Percentiles rank a stretch among this genome's conserved stretches.
These are phyloP conservation scores for Uloborus diversus DNA, from an alignment of 1,140 invertebrate genomes.

Conservation along the genomic window DNA sequence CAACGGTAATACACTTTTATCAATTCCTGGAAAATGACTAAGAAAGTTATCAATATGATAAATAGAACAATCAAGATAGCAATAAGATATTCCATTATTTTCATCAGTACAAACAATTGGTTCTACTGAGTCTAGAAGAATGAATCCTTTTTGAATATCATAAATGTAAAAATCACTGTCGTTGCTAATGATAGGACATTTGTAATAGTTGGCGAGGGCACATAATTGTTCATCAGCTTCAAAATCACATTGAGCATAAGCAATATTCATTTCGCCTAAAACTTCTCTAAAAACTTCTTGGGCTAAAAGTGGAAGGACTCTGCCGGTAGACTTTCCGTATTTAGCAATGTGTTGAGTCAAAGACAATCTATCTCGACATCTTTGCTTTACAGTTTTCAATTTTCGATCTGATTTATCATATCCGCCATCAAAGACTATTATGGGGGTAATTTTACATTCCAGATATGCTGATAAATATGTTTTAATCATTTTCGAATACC, in stretches of 20 bases:
- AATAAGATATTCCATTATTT: neutral
- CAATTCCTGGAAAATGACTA: slow-evolving; percentile 72
- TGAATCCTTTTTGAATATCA: slow-evolving; percentile 75
- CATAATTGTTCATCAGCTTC: slow-evolving; percentile 89
- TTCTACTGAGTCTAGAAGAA: slow-evolving; percentile 78
- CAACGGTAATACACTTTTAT: slow-evolving; percentile 75
- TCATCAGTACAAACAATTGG: slow-evolving; percentile 55
- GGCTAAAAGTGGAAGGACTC: slow-evolving; percentile 68
- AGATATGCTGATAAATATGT: slow-evolving; percentile 77
- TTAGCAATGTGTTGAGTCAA: slow-evolving; percentile 61
- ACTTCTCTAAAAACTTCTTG: slow-evolving; percentile 77
- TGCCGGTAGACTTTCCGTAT: slow-evolving; percentile 28
- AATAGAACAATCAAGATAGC: slow-evolving; percentile 73
- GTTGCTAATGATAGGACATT: slow-evolving; percentile 85
- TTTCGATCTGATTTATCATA: slow-evolving; percentile 78
- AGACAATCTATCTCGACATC: slow-evolving; percentile 73
- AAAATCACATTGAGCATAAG: slow-evolving; percentile 77
- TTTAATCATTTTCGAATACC: slow-evolving; percentile 69
- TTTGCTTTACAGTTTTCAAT: slow-evolving; percentile 73
- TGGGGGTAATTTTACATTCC: slow-evolving; percentile 78
- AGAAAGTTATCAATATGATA: slow-evolving; percentile 78
- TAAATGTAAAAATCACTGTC: slow-evolving; percentile 94
- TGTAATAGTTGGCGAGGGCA: slow-evolving; percentile 75
- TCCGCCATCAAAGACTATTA: slow-evolving; percentile 83
- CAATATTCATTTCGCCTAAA: slow-evolving; percentile 72